Conservation (phyloP, 2,888 invertebrate species). For the Cataglyphis albicans region DNA sequence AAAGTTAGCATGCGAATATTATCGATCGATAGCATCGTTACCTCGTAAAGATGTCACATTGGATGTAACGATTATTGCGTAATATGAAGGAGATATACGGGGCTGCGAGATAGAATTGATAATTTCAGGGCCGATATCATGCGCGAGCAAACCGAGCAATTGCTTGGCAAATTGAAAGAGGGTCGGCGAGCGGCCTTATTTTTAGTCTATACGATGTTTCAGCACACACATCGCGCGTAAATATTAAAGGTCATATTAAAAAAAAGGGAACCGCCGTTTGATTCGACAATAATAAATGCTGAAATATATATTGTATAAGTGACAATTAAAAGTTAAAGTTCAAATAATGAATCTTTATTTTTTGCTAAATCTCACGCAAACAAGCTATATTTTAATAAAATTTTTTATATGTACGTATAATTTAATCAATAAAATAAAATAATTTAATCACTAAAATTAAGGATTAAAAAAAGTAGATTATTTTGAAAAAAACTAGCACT, state of each 20-base stretch:
- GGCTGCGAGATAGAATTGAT: constrained; percentile 39
- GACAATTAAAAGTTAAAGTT: background rate
- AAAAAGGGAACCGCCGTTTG: background rate
- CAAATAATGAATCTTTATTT: background rate
- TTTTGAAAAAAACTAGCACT: background rate
- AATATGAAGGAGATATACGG: constrained; percentile 22
- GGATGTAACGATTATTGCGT: constrained; percentile 30
- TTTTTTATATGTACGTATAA: background rate
- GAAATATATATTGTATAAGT: background rate
- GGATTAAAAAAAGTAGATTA: background rate
- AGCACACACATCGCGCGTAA: background rate
- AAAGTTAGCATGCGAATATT: constrained; percentile 15
- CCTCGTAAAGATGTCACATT: constrained; percentile 30
- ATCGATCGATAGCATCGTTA: constrained; percentile 35
- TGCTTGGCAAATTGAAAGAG: constrained; percentile 36
- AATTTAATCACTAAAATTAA: background rate
- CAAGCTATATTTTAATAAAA: background rate
- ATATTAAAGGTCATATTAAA: background rate
- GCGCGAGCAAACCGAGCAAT: constrained; percentile 35
- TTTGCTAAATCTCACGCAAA: background rate
- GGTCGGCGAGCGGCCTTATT: constrained; percentile 34
- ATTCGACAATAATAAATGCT: background rate
- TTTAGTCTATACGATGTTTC: constrained; percentile 20
- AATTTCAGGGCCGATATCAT: constrained; percentile 50
- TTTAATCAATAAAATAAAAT: constrained; percentile 3